phyloP scores from a whole-genome alignment of 2,888 invertebrate genomes.

The Agelastica alni region DNA sequence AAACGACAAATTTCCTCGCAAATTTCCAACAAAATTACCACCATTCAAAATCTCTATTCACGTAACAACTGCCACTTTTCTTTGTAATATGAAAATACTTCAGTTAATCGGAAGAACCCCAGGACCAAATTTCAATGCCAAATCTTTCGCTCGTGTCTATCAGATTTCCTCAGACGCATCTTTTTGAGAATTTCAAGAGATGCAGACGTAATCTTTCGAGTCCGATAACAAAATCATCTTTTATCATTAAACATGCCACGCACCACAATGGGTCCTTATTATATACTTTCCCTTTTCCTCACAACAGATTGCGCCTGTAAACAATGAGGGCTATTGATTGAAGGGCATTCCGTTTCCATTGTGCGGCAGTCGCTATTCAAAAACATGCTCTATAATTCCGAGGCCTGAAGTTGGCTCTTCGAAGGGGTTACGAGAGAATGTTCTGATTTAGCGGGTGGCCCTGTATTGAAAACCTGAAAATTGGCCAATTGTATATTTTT shows the following conservation, averaged over 20 bases:
- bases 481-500: too few relatives aligned
- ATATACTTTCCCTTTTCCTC: constrained; percentile 18
- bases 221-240: constrained; percentile 11
- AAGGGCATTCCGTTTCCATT: constrained; percentile 35
- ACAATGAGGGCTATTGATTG: constrained; percentile 33
- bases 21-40: too few relatives aligned
- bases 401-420: constrained; percentile 10
- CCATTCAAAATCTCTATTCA: too few relatives aligned
- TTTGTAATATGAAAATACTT: too few relatives aligned
- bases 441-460: too few relatives aligned
- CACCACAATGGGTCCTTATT: constrained; percentile 18
- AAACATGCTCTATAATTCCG: constrained; percentile 24
- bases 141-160: background rate
- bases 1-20: too few relatives aligned
- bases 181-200: background rate
- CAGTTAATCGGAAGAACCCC: too few relatives aligned
- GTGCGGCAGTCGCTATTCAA: constrained; percentile 28
- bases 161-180: background rate
- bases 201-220: constrained; percentile 3
- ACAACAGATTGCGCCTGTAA: constrained; percentile 33
- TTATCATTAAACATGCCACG: constrained; percentile 9
- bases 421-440: constrained; percentile 14
- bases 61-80: too few relatives aligned
- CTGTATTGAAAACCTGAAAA: too few relatives aligned
- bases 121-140: background rate